Conservation (phyloP, 2,888 invertebrate genomes). For the Macrosoma leucophasiata region DNA sequence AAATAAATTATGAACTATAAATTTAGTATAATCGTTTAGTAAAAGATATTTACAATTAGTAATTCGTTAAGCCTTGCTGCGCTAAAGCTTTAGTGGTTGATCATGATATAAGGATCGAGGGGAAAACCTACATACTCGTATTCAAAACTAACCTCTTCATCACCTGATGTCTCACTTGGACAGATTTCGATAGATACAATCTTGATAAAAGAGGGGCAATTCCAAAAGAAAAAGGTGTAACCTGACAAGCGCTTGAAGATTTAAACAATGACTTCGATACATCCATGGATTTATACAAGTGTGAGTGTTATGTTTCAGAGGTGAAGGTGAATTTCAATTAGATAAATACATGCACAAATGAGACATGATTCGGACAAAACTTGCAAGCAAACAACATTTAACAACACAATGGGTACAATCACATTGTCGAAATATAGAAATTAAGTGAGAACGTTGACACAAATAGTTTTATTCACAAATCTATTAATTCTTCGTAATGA, state of each 20-base stretch:
- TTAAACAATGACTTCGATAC: conserved; percentile 49
- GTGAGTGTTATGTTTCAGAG: conserved; percentile 60
- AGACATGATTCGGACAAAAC: conserved; percentile 38
- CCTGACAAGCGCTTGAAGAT: conserved; percentile 82
- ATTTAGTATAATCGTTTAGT: no score
- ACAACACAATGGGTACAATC: conserved; percentile 16
- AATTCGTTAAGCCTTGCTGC: conserved; percentile 29
- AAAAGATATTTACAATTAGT: conserved; percentile 27
- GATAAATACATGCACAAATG: conserved; percentile 52
- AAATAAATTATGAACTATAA: no score
- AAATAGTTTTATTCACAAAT: no score
- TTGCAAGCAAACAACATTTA: conserved; percentile 47
- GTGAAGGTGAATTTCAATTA: conserved; percentile 63
- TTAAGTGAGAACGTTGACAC: no score
- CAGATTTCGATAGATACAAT: conserved; percentile 8
- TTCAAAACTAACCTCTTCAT: conserved; percentile 71
- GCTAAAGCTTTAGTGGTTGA: conserved; percentile 33
- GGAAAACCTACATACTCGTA: no score
- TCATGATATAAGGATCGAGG: conserved; percentile 7
- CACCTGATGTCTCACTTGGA: conserved; percentile 28
- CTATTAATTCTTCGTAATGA: no score
- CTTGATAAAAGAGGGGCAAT: conserved; percentile 5
- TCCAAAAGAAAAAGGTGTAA: conserved; percentile 70
- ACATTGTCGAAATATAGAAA: no score
- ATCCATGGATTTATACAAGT: conserved; percentile 57